Percentiles rank a stretch among this genome's conserved stretches.
Evolutionary conservation across 1,140 invertebrate species (phyloP).

Genomic region (Drosophila azteca): DNA sequence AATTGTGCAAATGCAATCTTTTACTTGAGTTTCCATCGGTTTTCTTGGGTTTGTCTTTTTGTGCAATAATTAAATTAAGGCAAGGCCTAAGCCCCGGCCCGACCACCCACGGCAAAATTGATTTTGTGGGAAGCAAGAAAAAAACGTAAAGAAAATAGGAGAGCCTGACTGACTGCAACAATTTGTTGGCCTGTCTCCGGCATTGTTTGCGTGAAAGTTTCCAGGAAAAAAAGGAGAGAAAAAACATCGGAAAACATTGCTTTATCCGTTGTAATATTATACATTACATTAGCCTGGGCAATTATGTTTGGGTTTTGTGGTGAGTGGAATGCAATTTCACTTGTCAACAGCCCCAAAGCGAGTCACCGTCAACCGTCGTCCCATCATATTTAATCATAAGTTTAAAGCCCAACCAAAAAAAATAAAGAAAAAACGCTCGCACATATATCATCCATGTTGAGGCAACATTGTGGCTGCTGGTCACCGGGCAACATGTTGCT

Average conservation of each 20-base stretch:
- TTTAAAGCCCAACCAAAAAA: conserved; percentile 1
- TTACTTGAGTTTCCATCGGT: background rate
- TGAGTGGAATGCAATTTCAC: conserved; percentile 51
- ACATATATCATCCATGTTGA: background rate
- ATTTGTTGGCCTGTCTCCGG: conserved; percentile 50
- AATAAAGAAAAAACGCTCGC: background rate
- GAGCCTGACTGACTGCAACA: conserved; percentile 57
- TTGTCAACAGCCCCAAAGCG: conserved; percentile 49
- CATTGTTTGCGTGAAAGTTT: conserved; percentile 69
- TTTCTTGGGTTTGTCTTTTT: conserved; percentile 11
- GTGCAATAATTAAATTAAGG: conserved; percentile 64
- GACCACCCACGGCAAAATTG: conserved; percentile 28
- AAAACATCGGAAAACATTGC: conserved; percentile 5
- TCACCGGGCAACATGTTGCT: conserved; percentile 42
- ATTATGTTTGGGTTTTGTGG: conserved; percentile 1
- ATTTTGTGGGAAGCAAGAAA: conserved; percentile 6
- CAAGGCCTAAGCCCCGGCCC: conserved; percentile 24
- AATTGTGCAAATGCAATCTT: conserved; percentile 45
- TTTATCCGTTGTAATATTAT: conserved; percentile 56
- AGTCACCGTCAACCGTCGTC: too few species aligned
- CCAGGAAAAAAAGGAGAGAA: background rate
- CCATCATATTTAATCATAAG: conserved; percentile 1
- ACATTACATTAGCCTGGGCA: conserved; percentile 59
- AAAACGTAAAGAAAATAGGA: conserved; percentile 11
- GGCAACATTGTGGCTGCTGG: conserved; percentile 47